A percentile compares a stretch with the other conserved stretches of the same genome.
Conservation (phyloP, 2,888 invertebrate species). For the Meandrusa payeni region DNA sequence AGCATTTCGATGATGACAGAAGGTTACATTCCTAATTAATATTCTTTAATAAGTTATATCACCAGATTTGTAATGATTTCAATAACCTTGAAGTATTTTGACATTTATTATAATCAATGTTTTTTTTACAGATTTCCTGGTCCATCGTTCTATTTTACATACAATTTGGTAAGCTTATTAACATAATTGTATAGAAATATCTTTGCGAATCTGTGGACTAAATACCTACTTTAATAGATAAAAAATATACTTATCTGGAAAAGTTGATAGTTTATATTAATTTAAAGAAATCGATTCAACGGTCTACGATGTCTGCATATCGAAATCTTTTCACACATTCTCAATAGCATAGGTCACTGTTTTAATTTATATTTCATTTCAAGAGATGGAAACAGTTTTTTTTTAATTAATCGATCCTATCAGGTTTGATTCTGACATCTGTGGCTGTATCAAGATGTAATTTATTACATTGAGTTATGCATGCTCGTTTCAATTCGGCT, state of each 20-base stretch:
- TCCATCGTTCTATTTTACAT: constrained; percentile 16
- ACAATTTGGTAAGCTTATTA: constrained; percentile 22
- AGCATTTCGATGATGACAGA: background rate
- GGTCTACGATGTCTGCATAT: background rate
- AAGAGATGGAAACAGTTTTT: background rate
- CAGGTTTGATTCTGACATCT: no score
- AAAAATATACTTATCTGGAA: constrained; percentile 2
- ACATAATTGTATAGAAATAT: constrained; percentile 4
- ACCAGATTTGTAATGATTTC: constrained; percentile 8
- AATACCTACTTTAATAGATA: constrained; percentile 3
- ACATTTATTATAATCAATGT: constrained; percentile 8
- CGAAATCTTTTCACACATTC: background rate
- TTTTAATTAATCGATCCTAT: no score
- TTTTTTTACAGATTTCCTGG: constrained; percentile 25
- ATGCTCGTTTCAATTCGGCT: no score
- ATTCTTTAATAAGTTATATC: background rate
- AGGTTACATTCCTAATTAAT: constrained; percentile 7
- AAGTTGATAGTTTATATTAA: background rate
- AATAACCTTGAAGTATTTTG: constrained; percentile 18
- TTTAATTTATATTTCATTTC: no score
- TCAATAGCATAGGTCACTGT: background rate
- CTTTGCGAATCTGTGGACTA: constrained; percentile 2
- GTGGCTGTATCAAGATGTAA: no score
- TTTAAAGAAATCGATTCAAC: background rate
- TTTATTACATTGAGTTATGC: no score